Percentiles rank a stretch among this genome's conserved stretches.
Conservation (phyloP, 30 jellyfish, hydroid and myxozoan genomes). For the Catostylus mosaicus region DNA sequence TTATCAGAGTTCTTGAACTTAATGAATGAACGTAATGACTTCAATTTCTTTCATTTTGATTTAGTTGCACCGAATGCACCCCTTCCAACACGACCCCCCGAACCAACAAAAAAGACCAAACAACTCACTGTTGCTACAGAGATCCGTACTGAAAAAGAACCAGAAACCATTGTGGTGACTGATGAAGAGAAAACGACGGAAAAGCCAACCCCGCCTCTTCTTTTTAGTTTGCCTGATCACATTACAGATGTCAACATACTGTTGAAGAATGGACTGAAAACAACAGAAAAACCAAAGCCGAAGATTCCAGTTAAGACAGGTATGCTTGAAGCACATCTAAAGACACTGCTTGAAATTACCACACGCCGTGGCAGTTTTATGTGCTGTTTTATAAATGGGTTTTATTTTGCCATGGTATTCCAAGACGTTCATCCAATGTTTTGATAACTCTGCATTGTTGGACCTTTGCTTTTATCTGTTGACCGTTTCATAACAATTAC, state of each 20-base stretch:
- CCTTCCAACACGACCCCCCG: slow-evolving; percentile 49
- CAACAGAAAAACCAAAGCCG: not conserved
- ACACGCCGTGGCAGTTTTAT: no score
- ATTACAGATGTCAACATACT: slow-evolving; percentile 22
- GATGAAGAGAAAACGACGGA: slow-evolving; percentile 6
- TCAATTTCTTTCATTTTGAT: not conserved
- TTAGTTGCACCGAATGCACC: slow-evolving; percentile 60
- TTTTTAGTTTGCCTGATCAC: slow-evolving; percentile 32
- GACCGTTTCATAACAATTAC: no score
- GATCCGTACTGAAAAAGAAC: not conserved
- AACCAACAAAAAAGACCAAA: slow-evolving; percentile 9
- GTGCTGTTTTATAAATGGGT: no score
- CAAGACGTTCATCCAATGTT: no score
- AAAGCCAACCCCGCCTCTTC: slow-evolving; percentile 36
- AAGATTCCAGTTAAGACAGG: not conserved
- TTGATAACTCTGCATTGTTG: no score
- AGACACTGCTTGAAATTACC: no score
- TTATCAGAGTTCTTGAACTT: no score
- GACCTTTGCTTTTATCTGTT: no score
- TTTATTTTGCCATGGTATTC: no score
- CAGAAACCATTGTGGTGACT: not conserved
- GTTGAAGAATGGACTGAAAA: not conserved
- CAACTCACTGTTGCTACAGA: not conserved
- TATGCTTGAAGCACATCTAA: no score
- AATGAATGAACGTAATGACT: no score